Conservation (phyloP, 2,797 vertebrate species). For the Sciaenops ocellatus region DNA sequence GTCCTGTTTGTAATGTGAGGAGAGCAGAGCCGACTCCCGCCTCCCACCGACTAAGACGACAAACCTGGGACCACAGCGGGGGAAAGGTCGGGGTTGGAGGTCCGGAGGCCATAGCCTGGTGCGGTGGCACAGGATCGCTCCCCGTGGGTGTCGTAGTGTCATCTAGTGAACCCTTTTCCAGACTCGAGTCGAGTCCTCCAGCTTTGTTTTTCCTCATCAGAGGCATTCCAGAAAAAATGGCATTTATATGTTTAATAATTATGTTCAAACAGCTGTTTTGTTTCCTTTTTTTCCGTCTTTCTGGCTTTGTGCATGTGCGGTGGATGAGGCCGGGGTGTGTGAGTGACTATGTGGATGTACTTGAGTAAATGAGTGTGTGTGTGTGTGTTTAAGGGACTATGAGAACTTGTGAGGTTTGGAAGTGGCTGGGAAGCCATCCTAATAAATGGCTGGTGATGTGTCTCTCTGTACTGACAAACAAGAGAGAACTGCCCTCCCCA, state of each 20-base stretch:
- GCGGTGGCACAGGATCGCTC: conserved; percentile 40
- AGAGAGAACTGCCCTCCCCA: conserved; percentile 62
- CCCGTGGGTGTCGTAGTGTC: conserved; percentile 26
- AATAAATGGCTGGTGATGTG: conserved; percentile 42
- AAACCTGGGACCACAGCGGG: conserved; percentile 45
- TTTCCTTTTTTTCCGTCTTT: conserved; percentile 63
- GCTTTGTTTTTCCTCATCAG: conserved; percentile 56
- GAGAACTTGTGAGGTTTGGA: conserved; percentile 63
- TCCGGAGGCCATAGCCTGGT: conserved; percentile 41
- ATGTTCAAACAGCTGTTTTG: conserved; percentile 65
- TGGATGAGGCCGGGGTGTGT: conserved; percentile 59
- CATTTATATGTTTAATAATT: conserved; percentile 83
- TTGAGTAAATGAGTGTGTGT: conserved; percentile 20
- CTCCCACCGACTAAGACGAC: conserved; percentile 55
- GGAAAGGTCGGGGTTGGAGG: conserved; percentile 9
- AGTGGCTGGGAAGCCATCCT: conserved; percentile 55
- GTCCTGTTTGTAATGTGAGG: conserved; percentile 79
- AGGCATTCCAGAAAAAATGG: conserved; percentile 81
- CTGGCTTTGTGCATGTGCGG: conserved; percentile 73
- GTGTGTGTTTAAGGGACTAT: conserved; percentile 63
- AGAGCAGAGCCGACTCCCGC: conserved; percentile 50
- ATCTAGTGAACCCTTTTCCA: conserved; percentile 38
- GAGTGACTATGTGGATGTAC: conserved; percentile 57
- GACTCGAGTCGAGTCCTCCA: conserved; percentile 52
- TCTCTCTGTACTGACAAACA: conserved; percentile 62